Conservation (phyloP, 2,113 vertebrate species). For the Aegithalos caudatus region DNA sequence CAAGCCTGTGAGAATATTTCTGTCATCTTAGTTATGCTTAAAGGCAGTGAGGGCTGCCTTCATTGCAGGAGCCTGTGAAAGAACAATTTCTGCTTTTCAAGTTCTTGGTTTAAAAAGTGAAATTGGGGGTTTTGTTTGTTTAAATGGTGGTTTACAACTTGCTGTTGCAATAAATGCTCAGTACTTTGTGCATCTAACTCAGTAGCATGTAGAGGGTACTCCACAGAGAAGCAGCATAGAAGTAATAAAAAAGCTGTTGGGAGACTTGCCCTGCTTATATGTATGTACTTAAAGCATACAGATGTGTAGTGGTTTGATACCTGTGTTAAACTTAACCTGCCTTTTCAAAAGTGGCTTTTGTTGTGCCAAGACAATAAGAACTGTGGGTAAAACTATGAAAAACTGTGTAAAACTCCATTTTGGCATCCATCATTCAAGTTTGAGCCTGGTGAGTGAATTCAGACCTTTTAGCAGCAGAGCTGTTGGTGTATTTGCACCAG, state of each 20-base stretch:
- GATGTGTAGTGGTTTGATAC: neutral
- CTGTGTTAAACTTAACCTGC: neutral
- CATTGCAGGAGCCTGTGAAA: neutral
- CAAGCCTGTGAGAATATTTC: constrained; percentile 79
- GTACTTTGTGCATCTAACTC: neutral
- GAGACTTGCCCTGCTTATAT: neutral
- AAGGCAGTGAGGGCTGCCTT: neutral
- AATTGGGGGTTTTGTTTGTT: neutral
- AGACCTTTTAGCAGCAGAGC: neutral
- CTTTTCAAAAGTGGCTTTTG: neutral
- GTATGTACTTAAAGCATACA: neutral
- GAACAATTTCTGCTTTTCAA: neutral
- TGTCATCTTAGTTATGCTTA: neutral
- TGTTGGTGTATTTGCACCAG: neutral
- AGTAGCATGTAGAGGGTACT: neutral
- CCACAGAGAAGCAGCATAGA: neutral
- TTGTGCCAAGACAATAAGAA: neutral
- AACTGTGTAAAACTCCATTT: neutral
- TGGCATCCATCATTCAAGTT: neutral
- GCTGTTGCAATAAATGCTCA: neutral
- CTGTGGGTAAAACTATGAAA: neutral
- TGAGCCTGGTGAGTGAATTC: neutral
- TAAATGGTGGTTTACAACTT: neutral
- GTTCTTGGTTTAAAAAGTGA: neutral
- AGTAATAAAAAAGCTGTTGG: neutral